phyloP scores from a whole-genome alignment of 2,113 vertebrate species.

The Cololabis saira region DNA sequence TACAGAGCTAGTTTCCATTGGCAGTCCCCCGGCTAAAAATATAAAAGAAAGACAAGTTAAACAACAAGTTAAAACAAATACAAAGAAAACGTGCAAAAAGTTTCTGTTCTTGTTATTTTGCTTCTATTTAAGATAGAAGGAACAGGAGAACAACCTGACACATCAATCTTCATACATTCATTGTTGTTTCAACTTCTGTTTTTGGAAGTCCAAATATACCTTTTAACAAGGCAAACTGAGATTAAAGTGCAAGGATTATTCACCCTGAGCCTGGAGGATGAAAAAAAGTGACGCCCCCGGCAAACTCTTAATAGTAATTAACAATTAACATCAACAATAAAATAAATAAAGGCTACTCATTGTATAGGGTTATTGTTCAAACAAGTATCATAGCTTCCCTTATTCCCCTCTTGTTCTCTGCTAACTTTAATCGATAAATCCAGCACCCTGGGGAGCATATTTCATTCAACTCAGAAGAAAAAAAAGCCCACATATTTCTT shows the following conservation, averaged over 20 bases:
- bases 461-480: conserved; percentile 45
- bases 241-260: conserved; percentile 18
- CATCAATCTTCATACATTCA: no score
- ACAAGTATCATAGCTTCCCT: conserved; percentile 11
- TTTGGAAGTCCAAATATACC: conserved; percentile 2
- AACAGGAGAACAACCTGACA: no score
- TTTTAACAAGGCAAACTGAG: neutral
- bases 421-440: conserved; percentile 52
- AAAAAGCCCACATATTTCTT: conserved; percentile 32
- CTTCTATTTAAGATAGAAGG: no score
- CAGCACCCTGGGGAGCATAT: conserved; percentile 41
- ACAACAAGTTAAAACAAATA: no score
- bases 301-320: conserved; percentile 9
- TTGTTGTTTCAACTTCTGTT: neutral
- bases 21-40: no score
- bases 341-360: neutral
- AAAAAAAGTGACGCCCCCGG: conserved; percentile 19
- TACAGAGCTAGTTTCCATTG: no score
- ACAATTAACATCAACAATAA: conserved; percentile 35
- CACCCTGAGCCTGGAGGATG: neutral
- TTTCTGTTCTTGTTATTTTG: no score
- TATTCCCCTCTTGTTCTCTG: conserved; percentile 42
- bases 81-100: no score
- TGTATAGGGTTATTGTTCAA: neutral
- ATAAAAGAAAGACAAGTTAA: no score